These are phyloP conservation scores for Calameuta pallipes DNA, from an alignment of 2,888 invertebrate species.

Conservation along the genomic window DNA sequence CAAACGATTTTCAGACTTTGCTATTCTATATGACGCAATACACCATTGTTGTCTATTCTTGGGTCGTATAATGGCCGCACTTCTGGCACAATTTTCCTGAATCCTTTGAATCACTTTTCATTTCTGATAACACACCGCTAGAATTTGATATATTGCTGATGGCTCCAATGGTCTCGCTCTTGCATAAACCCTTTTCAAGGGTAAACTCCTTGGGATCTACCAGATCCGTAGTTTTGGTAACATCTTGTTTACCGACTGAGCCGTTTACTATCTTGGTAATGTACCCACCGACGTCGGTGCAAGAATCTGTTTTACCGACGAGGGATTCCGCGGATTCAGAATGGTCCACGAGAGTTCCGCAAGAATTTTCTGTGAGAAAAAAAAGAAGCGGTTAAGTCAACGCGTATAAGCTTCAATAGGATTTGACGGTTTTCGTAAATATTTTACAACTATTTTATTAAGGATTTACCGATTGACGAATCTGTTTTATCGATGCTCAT, in stretches of 20 bases:
- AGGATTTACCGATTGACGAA: constrained; percentile 43
- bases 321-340: constrained; percentile 27
- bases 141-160: constrained; percentile 47
- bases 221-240: not conserved
- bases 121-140: constrained; percentile 27
- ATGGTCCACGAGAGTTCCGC: constrained; percentile 31
- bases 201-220: not conserved
- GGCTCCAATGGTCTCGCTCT: constrained; percentile 59
- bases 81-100: constrained; percentile 44
- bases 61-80: constrained; percentile 47
- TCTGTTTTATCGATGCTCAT: constrained; percentile 47
- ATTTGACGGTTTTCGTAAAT: not conserved
- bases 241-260: not conserved
- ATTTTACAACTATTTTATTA: not conserved
- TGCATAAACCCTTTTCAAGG: constrained; percentile 33
- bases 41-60: constrained; percentile 29
- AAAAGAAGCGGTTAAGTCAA: not conserved
- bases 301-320: constrained; percentile 8
- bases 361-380: constrained; percentile 15
- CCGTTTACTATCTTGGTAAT: not conserved
- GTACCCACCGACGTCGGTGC: not conserved
- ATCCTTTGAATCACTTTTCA: constrained; percentile 25
- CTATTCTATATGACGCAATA: not conserved
- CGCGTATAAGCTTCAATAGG: not conserved
- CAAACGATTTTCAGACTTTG: not conserved